Evolutionary conservation across 2,888 invertebrate species (phyloP).

Genomic region (Drosophila setosimentum): DNA sequence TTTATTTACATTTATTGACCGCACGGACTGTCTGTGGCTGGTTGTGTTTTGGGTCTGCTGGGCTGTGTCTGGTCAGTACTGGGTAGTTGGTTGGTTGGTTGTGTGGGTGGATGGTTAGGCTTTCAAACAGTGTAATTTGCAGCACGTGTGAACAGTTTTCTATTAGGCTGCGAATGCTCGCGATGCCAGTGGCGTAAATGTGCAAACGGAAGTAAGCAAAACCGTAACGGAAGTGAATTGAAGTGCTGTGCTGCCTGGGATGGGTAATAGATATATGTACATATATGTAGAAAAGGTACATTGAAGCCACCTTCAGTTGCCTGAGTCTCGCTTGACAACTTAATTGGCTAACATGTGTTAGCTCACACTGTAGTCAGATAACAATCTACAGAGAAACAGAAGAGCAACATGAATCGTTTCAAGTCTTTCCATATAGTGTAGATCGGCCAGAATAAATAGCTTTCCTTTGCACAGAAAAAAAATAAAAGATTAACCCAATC

Average conservation of each 20-base stretch:
- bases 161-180: constrained; percentile 47
- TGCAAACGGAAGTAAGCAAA: constrained; percentile 53
- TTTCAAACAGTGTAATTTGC: constrained; percentile 61
- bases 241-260: constrained; percentile 34
- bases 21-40: constrained; percentile 38
- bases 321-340: constrained; percentile 33
- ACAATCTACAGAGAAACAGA: background rate
- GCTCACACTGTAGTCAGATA: background rate
- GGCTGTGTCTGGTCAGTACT: constrained; percentile 8
- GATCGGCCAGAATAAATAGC: background rate
- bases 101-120: constrained; percentile 19
- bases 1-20: constrained; percentile 77
- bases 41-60: constrained; percentile 12
- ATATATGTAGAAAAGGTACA: constrained; percentile 16
- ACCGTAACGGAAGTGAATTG: constrained; percentile 59
- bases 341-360: constrained; percentile 9
- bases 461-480: background rate
- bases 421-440: background rate
- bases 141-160: constrained; percentile 73
- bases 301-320: background rate
- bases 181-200: constrained; percentile 58
- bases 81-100: constrained; percentile 3
- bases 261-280: constrained; percentile 43
- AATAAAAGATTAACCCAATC: background rate
- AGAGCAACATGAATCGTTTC: background rate